Percentiles rank a stretch among this genome's conserved stretches.
Evolutionary conservation across 2,113 vertebrate species (phyloP).

Genomic region (Riparia riparia): DNA sequence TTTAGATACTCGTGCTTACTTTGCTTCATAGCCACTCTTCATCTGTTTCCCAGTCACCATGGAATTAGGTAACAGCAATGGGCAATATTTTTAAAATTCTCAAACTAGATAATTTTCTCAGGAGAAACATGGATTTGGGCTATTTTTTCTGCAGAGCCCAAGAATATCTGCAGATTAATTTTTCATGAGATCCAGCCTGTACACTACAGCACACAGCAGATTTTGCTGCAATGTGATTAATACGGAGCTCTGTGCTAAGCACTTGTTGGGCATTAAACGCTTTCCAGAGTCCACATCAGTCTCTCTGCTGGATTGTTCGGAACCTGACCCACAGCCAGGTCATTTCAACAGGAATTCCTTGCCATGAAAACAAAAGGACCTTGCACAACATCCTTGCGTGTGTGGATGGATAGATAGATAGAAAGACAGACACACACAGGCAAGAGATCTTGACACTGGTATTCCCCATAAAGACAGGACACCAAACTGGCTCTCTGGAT

Average conservation of each 20-base stretch:
- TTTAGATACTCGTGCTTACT: background rate
- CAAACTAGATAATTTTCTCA: background rate
- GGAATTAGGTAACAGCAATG: background rate
- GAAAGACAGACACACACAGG: rapidly evolving
- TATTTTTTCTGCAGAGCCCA: conserved; percentile 7
- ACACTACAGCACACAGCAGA: background rate
- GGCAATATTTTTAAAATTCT: background rate
- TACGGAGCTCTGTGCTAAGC: background rate
- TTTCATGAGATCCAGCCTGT: background rate
- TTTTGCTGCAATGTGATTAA: background rate
- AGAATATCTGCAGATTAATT: background rate
- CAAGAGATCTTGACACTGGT: background rate
- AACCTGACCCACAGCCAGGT: background rate
- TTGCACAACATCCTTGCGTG: background rate
- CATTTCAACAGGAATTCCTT: background rate
- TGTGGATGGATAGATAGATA: rapidly evolving
- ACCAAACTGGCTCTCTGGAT: background rate
- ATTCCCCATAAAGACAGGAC: background rate
- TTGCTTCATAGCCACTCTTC: background rate
- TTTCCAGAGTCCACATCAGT: background rate
- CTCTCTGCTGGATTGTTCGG: background rate
- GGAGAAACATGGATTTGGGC: background rate
- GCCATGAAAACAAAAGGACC: background rate
- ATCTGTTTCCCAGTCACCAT: background rate
- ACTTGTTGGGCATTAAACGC: background rate